Evolutionary conservation across 2,888 invertebrate species (phyloP), one percentile per base, ranked within the genome.

Genomic region (Anodontia alba): DNA sequence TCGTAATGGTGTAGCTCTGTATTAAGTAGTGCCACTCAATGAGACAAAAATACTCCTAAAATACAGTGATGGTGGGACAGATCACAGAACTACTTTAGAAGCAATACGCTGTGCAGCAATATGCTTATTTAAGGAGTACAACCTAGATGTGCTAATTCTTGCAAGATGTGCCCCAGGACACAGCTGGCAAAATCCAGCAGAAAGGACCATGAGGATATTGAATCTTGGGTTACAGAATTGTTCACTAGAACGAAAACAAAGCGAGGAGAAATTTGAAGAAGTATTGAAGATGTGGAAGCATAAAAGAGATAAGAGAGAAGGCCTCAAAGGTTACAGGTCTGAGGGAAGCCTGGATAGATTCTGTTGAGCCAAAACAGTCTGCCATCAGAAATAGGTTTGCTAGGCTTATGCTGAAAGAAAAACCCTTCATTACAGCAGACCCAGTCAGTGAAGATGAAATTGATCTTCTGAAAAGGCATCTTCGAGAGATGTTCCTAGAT

Each of bases 141-240:
- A 87, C 57, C 46, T 87, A 3, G 85, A 86, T 49, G 72, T 87
- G 81, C 33, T 83, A 15, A 73, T 85, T 17, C 12, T 57, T 10
- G 83, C 77, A 17, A 54, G 83, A 26, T 87, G 83, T 81, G 84
- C 84, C 8, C 83, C 81, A 33, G 84, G 87, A 3, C 84, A 87
- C 29, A 83, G 80, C 38, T 87, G 71, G 49, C 26, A 23, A 20
- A 87, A 87, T 51, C 80, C 82, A 29, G 82, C 83, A 54, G 87
- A 87, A 43, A 54, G 80, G 23, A 69, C 80, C 0, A 82, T 82
- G 81, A 73, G 75, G 0, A 67, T 86, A 20, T 36, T 80, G 46
- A 78, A 87, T 54, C 2, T 84, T 12, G 84, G 79, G 5, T 71
- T 83, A 0, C 86, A 86, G 73, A 86, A 86, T 49, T 73, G 73